phyloP scores from a whole-genome alignment of 1,140 invertebrate species.

The Orussus abietinus region DNA sequence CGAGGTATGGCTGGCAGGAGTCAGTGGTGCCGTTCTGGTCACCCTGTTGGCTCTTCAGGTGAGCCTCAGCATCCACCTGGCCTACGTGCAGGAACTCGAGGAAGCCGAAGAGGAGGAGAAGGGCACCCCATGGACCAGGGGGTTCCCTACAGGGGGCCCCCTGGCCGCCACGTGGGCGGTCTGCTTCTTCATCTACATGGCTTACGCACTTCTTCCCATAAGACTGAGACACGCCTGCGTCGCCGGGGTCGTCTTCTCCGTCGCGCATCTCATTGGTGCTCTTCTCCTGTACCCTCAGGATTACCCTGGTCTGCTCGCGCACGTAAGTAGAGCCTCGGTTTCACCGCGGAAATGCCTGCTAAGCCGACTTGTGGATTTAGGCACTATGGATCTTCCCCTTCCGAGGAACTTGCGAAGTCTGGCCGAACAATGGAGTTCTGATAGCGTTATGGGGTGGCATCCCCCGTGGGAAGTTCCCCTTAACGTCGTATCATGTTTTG shows the following conservation, averaged over 20 bases:
- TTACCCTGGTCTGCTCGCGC: conserved; percentile 41
- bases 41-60: conserved; percentile 68
- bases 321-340: conserved; percentile 42
- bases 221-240: conserved; percentile 74
- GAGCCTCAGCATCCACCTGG: conserved; percentile 52
- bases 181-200: conserved; percentile 81
- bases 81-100: conserved; percentile 22
- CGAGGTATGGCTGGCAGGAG: conserved; percentile 78
- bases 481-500: no score
- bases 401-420: no score
- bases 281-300: conserved; percentile 37
- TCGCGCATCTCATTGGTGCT: conserved; percentile 61
- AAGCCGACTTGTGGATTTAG: no score
- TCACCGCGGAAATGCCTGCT: no score
- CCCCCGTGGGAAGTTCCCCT: no score
- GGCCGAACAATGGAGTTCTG: no score
- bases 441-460: no score
- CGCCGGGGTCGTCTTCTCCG: conserved; percentile 64
- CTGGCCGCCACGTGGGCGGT: conserved; percentile 63
- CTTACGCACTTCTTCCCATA: conserved; percentile 82
- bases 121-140: conserved; percentile 14
- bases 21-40: conserved; percentile 74
- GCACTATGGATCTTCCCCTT: neutral
- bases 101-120: conserved; percentile 20
- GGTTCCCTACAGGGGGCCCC: conserved; percentile 37